A percentile compares a stretch with the other conserved stretches of the same genome.
Conservation (phyloP, 2,797 vertebrate genomes). For the Pelobates cultripes region DNA sequence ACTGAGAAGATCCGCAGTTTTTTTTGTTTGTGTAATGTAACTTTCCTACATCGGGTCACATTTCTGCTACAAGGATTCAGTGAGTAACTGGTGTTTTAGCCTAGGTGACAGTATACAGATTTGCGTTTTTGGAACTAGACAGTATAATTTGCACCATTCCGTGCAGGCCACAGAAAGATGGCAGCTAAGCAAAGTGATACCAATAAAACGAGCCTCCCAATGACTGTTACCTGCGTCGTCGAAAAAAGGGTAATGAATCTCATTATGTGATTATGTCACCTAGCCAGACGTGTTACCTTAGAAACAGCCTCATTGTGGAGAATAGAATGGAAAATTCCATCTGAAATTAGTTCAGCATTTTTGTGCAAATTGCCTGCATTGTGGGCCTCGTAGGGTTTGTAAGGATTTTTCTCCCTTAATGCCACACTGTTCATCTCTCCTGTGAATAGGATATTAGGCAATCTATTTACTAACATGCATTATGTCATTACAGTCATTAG, state of each 20-base stretch:
- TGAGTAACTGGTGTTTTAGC: no score
- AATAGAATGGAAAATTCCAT: constrained; percentile 45
- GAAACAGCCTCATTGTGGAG: constrained; percentile 48
- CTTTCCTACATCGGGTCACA: neutral
- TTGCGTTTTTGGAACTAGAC: neutral
- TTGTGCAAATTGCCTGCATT: constrained; percentile 53
- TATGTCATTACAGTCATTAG: constrained; percentile 68
- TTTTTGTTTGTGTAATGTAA: no score
- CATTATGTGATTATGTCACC: constrained; percentile 51
- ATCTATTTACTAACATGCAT: constrained; percentile 57
- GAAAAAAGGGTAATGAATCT: constrained; percentile 40
- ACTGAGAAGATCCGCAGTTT: no score
- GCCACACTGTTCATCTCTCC: constrained; percentile 51
- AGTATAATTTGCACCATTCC: constrained; percentile 9
- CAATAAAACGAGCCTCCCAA: constrained; percentile 12
- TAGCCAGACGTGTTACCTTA: constrained; percentile 42
- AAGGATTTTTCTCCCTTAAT: constrained; percentile 45
- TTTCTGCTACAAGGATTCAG: neutral
- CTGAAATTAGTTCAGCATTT: constrained; percentile 52
- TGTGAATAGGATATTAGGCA: constrained; percentile 57
- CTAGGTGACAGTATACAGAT: neutral
- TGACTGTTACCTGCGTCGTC: constrained; percentile 32
- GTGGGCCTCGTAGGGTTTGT: constrained; percentile 40
- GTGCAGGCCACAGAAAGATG: constrained; percentile 6
- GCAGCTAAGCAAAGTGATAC: constrained; percentile 27